phyloP scores from a whole-genome alignment of 2,113 vertebrate species.

The Alouatta palliata region DNA sequence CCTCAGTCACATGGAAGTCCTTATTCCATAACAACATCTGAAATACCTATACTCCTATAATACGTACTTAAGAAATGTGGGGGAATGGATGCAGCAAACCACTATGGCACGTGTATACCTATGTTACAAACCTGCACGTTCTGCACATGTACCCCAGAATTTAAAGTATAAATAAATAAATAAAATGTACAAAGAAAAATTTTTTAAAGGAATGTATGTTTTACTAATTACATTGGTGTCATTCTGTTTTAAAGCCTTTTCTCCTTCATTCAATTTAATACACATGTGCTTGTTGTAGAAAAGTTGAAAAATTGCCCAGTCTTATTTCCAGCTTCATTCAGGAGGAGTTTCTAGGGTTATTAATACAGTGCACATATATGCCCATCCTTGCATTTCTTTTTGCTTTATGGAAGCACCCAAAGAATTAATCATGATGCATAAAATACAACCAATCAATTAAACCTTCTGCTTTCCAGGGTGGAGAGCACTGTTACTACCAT shows the following conservation, averaged over 20 bases:
- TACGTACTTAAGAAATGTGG: not conserved
- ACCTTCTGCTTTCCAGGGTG: constrained; percentile 87
- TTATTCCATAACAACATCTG: not conserved
- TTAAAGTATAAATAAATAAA: no score
- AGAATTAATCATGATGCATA: not conserved
- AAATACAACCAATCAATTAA: not conserved
- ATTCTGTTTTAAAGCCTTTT: not conserved
- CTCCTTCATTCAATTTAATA: not conserved
- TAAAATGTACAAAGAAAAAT: no score
- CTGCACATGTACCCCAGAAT: no score
- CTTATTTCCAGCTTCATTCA: not conserved
- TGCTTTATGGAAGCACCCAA: not conserved
- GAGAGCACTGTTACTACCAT: constrained; percentile 98
- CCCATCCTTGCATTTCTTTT: not conserved
- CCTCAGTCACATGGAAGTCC: not conserved
- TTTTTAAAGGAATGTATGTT: not conserved
- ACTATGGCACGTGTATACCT: no score
- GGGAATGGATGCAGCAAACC: no score
- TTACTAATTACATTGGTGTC: not conserved
- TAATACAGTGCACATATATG: not conserved
- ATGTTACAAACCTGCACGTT: no score
- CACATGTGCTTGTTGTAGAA: not conserved
- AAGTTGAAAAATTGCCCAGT: not conserved
- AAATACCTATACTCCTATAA: not conserved
- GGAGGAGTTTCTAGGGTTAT: not conserved